These are phyloP conservation scores for Gnathonemus longibarbis DNA, from an alignment of 2,113 vertebrate species.

Conservation along the genomic window DNA sequence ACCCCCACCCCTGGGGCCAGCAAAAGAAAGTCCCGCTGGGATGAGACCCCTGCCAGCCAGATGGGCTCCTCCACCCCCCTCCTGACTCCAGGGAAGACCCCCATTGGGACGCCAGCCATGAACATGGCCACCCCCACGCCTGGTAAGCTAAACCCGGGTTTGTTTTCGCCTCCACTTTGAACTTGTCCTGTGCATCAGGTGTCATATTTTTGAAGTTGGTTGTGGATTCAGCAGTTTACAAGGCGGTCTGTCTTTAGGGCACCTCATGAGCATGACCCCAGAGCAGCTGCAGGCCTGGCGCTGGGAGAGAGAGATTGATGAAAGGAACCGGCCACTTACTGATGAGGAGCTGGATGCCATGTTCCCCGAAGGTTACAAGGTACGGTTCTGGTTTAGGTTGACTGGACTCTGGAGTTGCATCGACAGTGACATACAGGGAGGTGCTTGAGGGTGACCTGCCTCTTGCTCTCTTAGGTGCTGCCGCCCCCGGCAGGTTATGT, in stretches of 20 bases:
- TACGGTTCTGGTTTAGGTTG: constrained; percentile 31
- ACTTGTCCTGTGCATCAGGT: background rate
- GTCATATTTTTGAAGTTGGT: background rate
- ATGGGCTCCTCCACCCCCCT: constrained; percentile 95
- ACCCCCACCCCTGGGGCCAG: constrained; percentile 95
- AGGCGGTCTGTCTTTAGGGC: constrained; percentile 59
- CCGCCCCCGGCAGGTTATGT: constrained; percentile 95
- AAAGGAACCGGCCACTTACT: constrained; percentile 91
- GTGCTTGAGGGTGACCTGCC: background rate
- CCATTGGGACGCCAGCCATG: constrained; percentile 96
- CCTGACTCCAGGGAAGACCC: constrained; percentile 92
- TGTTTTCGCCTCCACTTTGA: background rate
- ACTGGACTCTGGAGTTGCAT: background rate
- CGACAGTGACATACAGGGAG: background rate
- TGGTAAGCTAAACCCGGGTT: constrained; percentile 53
- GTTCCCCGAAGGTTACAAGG: constrained; percentile 99
- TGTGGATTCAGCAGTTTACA: background rate
- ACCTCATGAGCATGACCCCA: constrained; percentile 98
- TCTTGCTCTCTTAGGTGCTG: constrained; percentile 66
- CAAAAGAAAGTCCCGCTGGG: constrained; percentile 96
- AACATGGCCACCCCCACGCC: constrained; percentile 97
- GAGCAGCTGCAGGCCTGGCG: constrained; percentile 97
- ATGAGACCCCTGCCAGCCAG: constrained; percentile 94
- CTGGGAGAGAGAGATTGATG: constrained; percentile 97
- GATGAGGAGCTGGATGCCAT: constrained; percentile 97